Base-by-base conservation (phyloP, 2,113 vertebrate genomes). In the Labeo catla region DNA sequence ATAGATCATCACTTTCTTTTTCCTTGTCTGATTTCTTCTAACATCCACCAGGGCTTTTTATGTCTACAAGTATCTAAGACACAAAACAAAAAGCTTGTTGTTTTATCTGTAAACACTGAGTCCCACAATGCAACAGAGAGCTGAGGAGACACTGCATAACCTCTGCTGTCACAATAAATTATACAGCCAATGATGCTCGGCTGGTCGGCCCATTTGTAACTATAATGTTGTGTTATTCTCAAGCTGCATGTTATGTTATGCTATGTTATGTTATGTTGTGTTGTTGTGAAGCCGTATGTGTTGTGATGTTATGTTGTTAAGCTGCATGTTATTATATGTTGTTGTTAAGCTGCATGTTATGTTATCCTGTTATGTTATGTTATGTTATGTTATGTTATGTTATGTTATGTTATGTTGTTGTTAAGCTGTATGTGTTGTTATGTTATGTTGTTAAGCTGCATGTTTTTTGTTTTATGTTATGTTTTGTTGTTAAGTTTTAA, bases 151-250 rank as follows among this genome's bases (percentile, higher is more conserved):
- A 76, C n/a, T 39, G 43, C 7, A 23, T 89, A 65, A 93, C 90
- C 90, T 91, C 91, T 88, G 80, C 86, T 90, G 90, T 92, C 92
- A 89, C 76, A 57, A 54, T 89, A 84, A 91, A 92, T 93, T 90
- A 93, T 88, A 84, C 70, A 88, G 83, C 66, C 72, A 83, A 79
- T 86, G 80, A 47, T 10, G 23, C 15, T 81, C 7, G 59, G 9
- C n/a, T 34, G n/a, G 6, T 81, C 13, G 8, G 12, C 15, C 21
- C 66, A 23, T 8, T 61, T 47, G 11, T 43, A 39, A 28, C 28
- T 28, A 2, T 8, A 45, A 19, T 73, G 21, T 47, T 19, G 5
- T 21, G 39, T 45, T 9, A 0, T 21, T 6, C 43, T 73, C 0
- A 15, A 7, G 16, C 13, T 8, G 15, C 1, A 15, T 61, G 57